These are phyloP conservation scores for Parauchenoglanis punctatus DNA, from an alignment of 2,797 vertebrate species.

Conservation along the genomic window DNA sequence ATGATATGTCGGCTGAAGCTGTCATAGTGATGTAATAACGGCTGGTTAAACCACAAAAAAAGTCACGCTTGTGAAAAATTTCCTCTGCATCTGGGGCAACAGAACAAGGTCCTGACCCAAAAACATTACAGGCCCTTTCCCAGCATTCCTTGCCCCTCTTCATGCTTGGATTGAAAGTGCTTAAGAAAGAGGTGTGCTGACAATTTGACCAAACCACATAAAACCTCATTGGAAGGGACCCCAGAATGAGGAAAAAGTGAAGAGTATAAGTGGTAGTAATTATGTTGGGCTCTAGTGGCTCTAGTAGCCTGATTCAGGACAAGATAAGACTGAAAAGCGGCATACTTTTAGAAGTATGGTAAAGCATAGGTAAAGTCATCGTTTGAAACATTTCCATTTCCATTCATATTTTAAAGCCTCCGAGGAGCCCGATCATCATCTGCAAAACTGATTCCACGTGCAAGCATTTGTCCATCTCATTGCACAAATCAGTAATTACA, in stretches of 20 bases:
- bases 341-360: neutral
- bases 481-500: neutral
- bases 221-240: neutral
- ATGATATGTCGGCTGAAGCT: slow-evolving; percentile 22
- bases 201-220: slow-evolving; percentile 18
- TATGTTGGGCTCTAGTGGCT: neutral
- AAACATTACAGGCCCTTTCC: slow-evolving; percentile 9
- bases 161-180: slow-evolving; percentile 16
- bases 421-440: neutral
- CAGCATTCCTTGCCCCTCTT: slow-evolving; percentile 2
- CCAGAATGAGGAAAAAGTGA: neutral
- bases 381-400: slow-evolving; percentile 5
- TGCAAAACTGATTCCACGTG: neutral
- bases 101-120: slow-evolving; percentile 2
- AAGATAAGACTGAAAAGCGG: slow-evolving; percentile 26
- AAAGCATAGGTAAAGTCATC: neutral
- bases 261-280: neutral
- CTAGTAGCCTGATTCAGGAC: slow-evolving; percentile 20
- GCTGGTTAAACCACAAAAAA: neutral
- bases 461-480: neutral
- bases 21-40: slow-evolving; percentile 46
- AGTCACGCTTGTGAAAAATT: neutral
- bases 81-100: neutral
- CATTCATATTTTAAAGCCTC: neutral
- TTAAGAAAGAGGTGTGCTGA: slow-evolving; percentile 2